Base-by-base conservation (phyloP, 2,888 invertebrate genomes). In the Steromphala cineraria region DNA sequence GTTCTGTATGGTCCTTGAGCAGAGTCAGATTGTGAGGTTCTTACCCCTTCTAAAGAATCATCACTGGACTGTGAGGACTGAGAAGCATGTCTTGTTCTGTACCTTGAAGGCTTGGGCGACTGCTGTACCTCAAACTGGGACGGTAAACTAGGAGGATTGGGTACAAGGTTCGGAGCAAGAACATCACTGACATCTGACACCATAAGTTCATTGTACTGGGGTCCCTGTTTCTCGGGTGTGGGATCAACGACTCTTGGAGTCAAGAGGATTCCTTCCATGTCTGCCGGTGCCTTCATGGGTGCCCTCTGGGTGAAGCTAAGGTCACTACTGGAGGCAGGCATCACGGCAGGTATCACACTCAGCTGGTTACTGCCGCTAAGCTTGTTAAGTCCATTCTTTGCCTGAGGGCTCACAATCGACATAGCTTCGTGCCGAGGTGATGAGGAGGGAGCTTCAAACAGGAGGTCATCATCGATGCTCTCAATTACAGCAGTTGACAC, bases 391-490 rank as follows among this genome's bases (percentile, higher is more conserved):
- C 67, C 75, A 62, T 67, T 75, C 85, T 77, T 46, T 83, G 85
- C 81, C 83, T 87, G 80, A 56, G 67, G 53, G 77, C 67, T 17
- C 55, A 53, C 75, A 67, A 79, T 31, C 67, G 75, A 2, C 52
- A 40, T 53, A 46, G 52, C 4, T 1, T 52, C 53, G 15, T 19
- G 52, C 53, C 46, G 17, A 52, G 53, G 81, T 15, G 80, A 67
- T 19, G 74, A 8, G 4, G 81, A 71, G 1, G 82, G 85, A 19
- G 78, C 84, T 31, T 79, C 88, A 85, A 89, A 89, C 74, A 90
- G 81, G 71, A 88, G 75, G 31, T 90, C 90, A 80, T 91, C 90
- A 78, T 89, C 88, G 81, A 91, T 82, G 83, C 89, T 90, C n/a
- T 89, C 89, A n/a, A 24, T 53, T 3, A 75, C n/a, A 75, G 75